Evolutionary conservation across 2,113 vertebrate genomes (phyloP).

Genomic region (Nothoprocta pentlandii): DNA sequence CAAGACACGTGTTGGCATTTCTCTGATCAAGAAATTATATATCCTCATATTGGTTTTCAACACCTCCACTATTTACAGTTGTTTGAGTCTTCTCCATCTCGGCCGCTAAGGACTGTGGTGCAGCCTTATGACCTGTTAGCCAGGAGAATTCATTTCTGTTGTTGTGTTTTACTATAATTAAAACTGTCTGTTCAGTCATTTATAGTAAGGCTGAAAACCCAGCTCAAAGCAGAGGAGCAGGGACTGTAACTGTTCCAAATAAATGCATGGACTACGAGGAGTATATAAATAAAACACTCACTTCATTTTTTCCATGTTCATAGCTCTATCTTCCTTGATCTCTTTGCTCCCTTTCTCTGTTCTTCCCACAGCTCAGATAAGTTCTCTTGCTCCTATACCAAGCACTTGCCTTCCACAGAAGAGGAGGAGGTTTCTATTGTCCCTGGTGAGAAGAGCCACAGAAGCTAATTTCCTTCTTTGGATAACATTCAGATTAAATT

Average conservation of each 20-base stretch:
- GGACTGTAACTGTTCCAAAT: neutral
- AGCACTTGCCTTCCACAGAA: neutral
- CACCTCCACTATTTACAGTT: slow-evolving; percentile 59
- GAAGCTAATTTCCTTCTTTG: neutral
- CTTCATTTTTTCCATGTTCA: neutral
- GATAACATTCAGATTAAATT: neutral
- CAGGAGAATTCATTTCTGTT: slow-evolving; percentile 64
- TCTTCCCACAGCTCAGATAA: neutral
- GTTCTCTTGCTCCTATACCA: neutral
- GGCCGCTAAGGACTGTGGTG: slow-evolving; percentile 18
- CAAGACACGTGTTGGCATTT: slow-evolving; percentile 47
- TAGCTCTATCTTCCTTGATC: neutral
- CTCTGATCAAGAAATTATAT: slow-evolving; percentile 58
- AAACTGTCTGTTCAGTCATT: slow-evolving; percentile 58
- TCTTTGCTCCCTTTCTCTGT: neutral
- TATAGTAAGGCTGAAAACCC: slow-evolving; percentile 56
- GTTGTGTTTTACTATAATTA: slow-evolving; percentile 70
- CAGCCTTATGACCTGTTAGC: slow-evolving; percentile 55
- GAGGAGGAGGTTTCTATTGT: neutral
- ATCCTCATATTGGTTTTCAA: slow-evolving; percentile 69
- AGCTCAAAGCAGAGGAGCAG: neutral
- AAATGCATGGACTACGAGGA: rapidly evolving
- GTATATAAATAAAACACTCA: slow-evolving; percentile 27
- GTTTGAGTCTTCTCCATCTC: neutral
- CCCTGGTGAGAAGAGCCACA: neutral